Evolutionary conservation across 2,888 invertebrate species (phyloP), one percentile per base, ranked within the genome.

Genomic region (Baccha elongata): DNA sequence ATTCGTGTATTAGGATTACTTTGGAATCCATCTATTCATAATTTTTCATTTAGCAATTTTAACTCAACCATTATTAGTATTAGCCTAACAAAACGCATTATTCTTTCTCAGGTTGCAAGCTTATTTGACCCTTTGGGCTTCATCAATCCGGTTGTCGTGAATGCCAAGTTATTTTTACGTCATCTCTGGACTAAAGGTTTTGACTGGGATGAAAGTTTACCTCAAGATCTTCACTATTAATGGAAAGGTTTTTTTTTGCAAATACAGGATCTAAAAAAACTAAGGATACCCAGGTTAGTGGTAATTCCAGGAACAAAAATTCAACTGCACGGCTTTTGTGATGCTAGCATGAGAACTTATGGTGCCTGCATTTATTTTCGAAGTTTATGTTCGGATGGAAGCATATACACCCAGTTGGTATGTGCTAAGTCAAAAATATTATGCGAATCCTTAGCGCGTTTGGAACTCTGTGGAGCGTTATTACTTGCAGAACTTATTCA

Each of bases 401-500:
- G 8, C 6, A 17, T 50, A 2, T 21, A 5, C 3, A 44, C 53
- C 21, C 26, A 42, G 8, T n/a, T 80, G 7, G n/a, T 84, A 1
- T 35, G 35, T 10, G 52, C 84, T 0, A 81, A 80, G 55, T 73
- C 76, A 17, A 46, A 32, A 53, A 44, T 44, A 10, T 26, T 50
- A 11, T 52, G 29, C 19, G 60, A 44, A 32, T 60, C 44, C 6
- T 46, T 60, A 15, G 60, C 88, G 7, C 40, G 86, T 11, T 58
- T 88, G n/a, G n/a, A n/a, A n/a, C n/a, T 89, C 0, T 86, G 86
- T 58, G 87, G 80, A n/a, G 87, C 88, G 2, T 29, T 86, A 3
- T 52, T 87, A 8, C 46, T 87, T 4, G 55, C 86, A 10, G 60
- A 85, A 52, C 69, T 87, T 13, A 8, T 84, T n/a, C 50, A n/a